Percentiles rank a stretch among this genome's conserved stretches.
Conservation (phyloP, 2,888 invertebrate species). For the Rotaria macrura region DNA sequence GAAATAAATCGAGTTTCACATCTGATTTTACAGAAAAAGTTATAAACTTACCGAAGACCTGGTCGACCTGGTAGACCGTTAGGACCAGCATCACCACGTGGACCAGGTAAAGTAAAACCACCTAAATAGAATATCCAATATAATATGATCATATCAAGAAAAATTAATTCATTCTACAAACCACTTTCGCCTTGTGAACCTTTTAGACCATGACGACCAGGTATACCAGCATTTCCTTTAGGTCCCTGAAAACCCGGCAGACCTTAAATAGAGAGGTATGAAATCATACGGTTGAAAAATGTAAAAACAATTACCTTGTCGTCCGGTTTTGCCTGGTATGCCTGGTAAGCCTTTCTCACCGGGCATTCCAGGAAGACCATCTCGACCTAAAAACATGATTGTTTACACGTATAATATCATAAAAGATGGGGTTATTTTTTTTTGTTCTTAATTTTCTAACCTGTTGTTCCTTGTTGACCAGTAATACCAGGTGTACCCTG, state of each 20-base stretch:
- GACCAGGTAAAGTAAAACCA: not conserved
- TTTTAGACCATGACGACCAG: not conserved
- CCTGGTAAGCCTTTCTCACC: slow-evolving; percentile 30
- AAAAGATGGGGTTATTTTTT: no score
- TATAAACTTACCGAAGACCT: not conserved
- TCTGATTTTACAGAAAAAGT: no score
- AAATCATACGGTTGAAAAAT: not conserved
- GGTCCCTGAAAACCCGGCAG: slow-evolving; percentile 35
- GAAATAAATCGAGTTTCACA: no score
- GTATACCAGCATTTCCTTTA: slow-evolving; percentile 2
- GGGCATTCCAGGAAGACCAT: slow-evolving; percentile 13
- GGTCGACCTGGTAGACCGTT: not conserved
- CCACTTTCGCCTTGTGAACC: not conserved
- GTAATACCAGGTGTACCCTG: not conserved
- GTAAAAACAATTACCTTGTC: not conserved
- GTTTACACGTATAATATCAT: not conserved
- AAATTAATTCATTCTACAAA: not conserved
- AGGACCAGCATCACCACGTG: not conserved
- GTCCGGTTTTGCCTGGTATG: not conserved
- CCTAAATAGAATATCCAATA: not conserved
- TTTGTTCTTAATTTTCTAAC: not conserved
- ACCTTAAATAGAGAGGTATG: slow-evolving; percentile 30
- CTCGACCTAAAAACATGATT: not conserved
- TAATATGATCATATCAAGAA: not conserved
- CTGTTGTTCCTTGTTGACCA: not conserved